Evolutionary conservation across 2,797 vertebrate species (phyloP), one percentile per base, ranked within the genome.

Genomic region (Sphaeramia orbicularis): DNA sequence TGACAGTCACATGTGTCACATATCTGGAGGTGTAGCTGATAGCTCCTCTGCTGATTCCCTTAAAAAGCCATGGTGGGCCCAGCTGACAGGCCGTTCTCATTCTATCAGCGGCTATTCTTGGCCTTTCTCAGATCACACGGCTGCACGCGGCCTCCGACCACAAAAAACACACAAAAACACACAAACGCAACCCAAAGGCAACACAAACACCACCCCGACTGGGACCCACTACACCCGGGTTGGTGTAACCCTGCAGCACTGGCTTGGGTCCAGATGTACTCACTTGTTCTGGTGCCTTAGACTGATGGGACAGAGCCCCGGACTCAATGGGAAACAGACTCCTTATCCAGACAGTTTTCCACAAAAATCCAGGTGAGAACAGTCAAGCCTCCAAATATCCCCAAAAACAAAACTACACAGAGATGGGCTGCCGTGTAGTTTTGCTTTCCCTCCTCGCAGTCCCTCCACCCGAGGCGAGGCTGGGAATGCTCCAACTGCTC

Each of bases 381-480:
- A 81, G 93, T 93, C 87, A 92, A 95, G 94, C 96, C 95, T 95
- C 94, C 82, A 91, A 82, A 88, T 85, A 88, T 85, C 93, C 93
- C 94, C 94, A 92, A 90, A 95, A 96, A 96, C 96, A 96, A 97
- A 98, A 97, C 96, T 91, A 92, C 93, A 93, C 92, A 88, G 88
- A 61, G 56, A 68, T 49, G 71, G 24, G 32, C 32, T 32, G 84
- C 95, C 86, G 94, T 96, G 96, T 96, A 96, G 96, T 96, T 96
- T 93, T 97, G 96, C 92, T 95, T 95, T 95, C 86, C 86, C 95
- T 79, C 77, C 94, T 92, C 93, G 95, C 96, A 96, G 94, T 97
- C 96, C 97, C 97, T 97, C 97, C 96, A 98, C 95, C 97, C 95
- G 96, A 98, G 97, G 97, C 94, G 92, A 97, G 96, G 96, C 94